Conservation (phyloP, 2,888 invertebrate genomes). For the Ennomos erosarius region DNA sequence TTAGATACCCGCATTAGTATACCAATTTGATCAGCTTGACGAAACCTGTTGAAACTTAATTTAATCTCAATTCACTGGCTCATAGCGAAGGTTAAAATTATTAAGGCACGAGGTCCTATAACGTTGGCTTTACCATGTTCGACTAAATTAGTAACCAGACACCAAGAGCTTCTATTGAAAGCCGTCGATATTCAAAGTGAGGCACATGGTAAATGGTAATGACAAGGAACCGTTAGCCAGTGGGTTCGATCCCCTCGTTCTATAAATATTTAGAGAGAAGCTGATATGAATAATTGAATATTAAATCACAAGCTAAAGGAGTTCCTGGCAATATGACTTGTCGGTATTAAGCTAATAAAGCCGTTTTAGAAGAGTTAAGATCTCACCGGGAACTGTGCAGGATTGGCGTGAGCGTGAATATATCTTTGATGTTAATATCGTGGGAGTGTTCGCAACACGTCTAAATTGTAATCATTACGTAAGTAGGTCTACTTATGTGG, state of each 20-base stretch:
- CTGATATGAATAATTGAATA: constrained; percentile 30
- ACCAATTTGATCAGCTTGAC: no score
- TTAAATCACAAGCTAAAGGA: constrained; percentile 20
- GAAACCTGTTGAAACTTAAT: background rate
- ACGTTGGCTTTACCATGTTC: constrained; percentile 12
- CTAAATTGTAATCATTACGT: no score
- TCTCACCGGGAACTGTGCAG: no score
- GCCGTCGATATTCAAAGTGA: constrained; percentile 18
- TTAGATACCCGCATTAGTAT: no score
- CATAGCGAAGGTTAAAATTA: constrained; percentile 16
- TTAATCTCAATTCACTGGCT: background rate
- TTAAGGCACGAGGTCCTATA: constrained; percentile 2
- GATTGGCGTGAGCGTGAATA: no score
- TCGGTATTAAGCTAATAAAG: background rate
- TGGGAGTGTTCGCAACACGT: no score
- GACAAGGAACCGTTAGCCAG: constrained; percentile 21
- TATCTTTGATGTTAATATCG: no score
- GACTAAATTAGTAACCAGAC: constrained; percentile 16
- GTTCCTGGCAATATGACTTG: constrained; percentile 9
- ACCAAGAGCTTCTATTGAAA: constrained; percentile 11
- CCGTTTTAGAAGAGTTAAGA: no score
- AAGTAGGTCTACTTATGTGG: no score
- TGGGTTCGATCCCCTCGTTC: constrained; percentile 21
- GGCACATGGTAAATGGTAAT: constrained; percentile 29
- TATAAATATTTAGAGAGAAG: constrained; percentile 32